A percentile compares a stretch with the other conserved stretches of the same genome.
Conservation (phyloP, 2,888 invertebrate species). For the Ectobius pallidus region DNA sequence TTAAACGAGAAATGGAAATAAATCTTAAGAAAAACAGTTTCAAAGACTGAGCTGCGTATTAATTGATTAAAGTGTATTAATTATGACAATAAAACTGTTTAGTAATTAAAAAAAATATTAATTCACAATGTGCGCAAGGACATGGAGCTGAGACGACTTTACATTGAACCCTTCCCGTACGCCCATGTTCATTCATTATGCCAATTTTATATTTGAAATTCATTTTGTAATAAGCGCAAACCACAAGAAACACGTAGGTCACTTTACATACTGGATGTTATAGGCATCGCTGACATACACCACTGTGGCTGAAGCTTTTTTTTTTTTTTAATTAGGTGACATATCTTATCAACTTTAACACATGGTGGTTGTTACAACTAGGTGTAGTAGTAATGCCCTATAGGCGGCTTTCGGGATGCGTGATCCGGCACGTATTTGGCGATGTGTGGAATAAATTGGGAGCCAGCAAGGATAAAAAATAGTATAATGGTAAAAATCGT, state of each 20-base stretch:
- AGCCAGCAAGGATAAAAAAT: slow-evolving; percentile 15
- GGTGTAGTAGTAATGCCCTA: slow-evolving; percentile 9
- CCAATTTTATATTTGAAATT: too few species aligned
- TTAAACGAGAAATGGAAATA: too few species aligned
- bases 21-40: too few species aligned
- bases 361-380: slow-evolving; percentile 15
- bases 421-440: slow-evolving; percentile 38
- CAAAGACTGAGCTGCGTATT: too few species aligned
- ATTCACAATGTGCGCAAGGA: too few species aligned
- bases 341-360: slow-evolving; percentile 37
- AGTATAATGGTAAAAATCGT: slow-evolving; percentile 11
- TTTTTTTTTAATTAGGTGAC: slow-evolving; percentile 21
- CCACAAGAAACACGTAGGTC: neutral
- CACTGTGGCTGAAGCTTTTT: slow-evolving; percentile 22
- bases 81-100: too few species aligned
- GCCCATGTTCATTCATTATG: too few species aligned
- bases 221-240: too few species aligned
- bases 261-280: neutral
- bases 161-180: too few species aligned
- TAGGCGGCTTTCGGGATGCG: slow-evolving; percentile 32
- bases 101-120: too few species aligned
- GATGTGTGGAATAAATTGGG: slow-evolving; percentile 34
- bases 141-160: too few species aligned
- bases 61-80: too few species aligned
- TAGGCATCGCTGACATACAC: slow-evolving; percentile 19